These are phyloP conservation scores for Odontocerum albicorne DNA, from an alignment of 2,888 invertebrate species.

Conservation along the genomic window DNA sequence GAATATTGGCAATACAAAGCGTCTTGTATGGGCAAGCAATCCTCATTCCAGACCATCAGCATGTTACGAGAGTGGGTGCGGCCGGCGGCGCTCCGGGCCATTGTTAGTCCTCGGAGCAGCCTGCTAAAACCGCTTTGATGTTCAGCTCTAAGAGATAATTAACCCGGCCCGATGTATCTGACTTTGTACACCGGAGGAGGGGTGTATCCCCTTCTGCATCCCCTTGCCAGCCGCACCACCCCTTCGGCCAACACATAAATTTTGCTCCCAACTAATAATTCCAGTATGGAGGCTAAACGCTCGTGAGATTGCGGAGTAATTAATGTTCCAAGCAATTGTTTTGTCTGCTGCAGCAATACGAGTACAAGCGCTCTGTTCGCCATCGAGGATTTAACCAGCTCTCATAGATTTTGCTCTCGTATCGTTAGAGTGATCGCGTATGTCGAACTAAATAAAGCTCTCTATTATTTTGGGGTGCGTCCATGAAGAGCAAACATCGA, in stretches of 20 bases:
- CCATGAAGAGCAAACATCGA: no score
- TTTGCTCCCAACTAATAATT: slow-evolving; percentile 51
- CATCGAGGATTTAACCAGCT: no score
- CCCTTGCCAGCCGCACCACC: slow-evolving; percentile 14
- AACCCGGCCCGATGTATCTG: slow-evolving; percentile 36
- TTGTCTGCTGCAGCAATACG: slow-evolving; percentile 22
- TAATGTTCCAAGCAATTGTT: slow-evolving; percentile 35
- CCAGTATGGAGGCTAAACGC: slow-evolving; percentile 34
- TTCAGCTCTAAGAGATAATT: slow-evolving; percentile 37
- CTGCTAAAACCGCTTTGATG: slow-evolving; percentile 36
- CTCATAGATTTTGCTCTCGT: no score
- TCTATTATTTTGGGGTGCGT: no score
- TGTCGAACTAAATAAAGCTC: no score
- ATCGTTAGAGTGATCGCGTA: no score
- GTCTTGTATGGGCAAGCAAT: slow-evolving; percentile 7
- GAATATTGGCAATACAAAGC: slow-evolving; percentile 10
- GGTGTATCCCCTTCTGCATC: neutral
- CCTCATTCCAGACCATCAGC: slow-evolving; percentile 12
- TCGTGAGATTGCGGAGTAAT: slow-evolving; percentile 36
- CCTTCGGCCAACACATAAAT: slow-evolving; percentile 46
- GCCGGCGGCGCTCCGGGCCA: slow-evolving; percentile 29
- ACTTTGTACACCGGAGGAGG: slow-evolving; percentile 25
- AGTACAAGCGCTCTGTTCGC: no score
- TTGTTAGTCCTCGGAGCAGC: slow-evolving; percentile 34
- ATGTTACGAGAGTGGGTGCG: neutral